Base-by-base conservation (phyloP, 2,113 vertebrate species). In the Hucho hucho region DNA sequence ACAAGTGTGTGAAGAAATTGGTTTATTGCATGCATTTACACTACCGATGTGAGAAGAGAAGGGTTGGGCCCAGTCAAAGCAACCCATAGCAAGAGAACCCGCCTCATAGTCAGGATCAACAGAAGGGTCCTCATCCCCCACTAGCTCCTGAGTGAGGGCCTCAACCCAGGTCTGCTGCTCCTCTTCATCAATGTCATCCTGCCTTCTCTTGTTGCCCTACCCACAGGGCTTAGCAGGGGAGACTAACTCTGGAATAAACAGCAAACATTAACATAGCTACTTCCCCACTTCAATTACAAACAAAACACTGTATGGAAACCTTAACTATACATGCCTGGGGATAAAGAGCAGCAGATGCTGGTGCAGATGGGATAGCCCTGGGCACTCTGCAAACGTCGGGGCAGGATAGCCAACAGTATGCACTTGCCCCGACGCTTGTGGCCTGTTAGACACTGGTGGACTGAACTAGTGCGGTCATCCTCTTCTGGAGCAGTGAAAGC, bases 151-250 rank as follows among this genome's bases (percentile, higher is more conserved):
- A 59, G 69, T 85, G 43, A 97, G 84, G 0, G 83, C 49, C 46
- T 90, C 86, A 1, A 94, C 65, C 95, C 93, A 96, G 22, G 89
- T 88, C 1, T 89, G 87, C 20, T 93, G 89, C 11, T 89, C 84
- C n/a, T 90, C 64, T 43, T 93, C 84, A 20, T 91, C 89, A 37
- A 94, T 6, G 0, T 95, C 95, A n/a, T 94, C 94, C 65, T 91
- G 29, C 69, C 95, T 95, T 67, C 93, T 91, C 81, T 95, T 96
- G 81, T 78, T 94, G 32, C 92, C 93, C 76, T 93, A 95, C 18
- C 87, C 89, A 26, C 29, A 80, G 0, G 94, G 93, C 76, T 90
- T 89, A 0, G 89, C 80, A 2, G 83, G 93, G 73, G 91, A 89
- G 3, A 88, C 80, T n/a, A 91, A 70, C 76, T 95, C 96, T 96